Conservation (phyloP, 2,888 invertebrate species). For the Sceliomorpha sp. region DNA sequence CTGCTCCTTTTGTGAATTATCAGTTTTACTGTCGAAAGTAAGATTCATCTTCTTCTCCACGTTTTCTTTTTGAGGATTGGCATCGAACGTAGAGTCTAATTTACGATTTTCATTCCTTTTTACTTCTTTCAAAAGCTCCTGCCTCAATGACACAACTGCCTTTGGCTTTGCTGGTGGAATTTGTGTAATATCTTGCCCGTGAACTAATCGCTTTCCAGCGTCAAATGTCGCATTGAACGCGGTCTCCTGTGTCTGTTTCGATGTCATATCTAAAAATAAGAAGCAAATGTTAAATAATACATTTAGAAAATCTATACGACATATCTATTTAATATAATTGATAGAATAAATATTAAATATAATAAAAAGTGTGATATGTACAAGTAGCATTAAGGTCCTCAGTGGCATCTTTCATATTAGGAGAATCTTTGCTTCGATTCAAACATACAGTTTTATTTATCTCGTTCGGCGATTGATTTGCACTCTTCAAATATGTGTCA, state of each 20-base stretch:
- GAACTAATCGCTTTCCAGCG: background rate
- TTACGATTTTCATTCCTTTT: slow-evolving; percentile 58
- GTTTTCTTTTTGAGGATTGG: slow-evolving; percentile 38
- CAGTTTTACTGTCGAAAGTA: slow-evolving; percentile 20
- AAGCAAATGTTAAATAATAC: too few species aligned
- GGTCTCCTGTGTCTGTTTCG: background rate
- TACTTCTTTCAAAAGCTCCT: slow-evolving; percentile 66
- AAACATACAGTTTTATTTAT: slow-evolving; percentile 1
- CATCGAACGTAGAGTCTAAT: slow-evolving; percentile 58
- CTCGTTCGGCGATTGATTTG: background rate
- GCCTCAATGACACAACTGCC: slow-evolving; percentile 53
- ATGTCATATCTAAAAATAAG: background rate
- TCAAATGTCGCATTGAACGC: slow-evolving; percentile 10
- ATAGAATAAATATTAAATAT: too few species aligned
- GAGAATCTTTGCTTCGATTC: slow-evolving; percentile 1
- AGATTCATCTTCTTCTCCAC: slow-evolving; percentile 29
- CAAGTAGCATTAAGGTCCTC: background rate
- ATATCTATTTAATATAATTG: too few species aligned
- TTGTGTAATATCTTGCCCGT: background rate
- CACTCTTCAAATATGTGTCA: slow-evolving; percentile 33
- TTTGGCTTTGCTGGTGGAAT: slow-evolving; percentile 25
- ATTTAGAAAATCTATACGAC: too few species aligned
- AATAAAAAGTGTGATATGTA: background rate
- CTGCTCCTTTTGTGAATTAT: slow-evolving; percentile 11
- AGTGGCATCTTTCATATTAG: background rate